phyloP scores from a whole-genome alignment of 2,888 invertebrate species.

The Phorcus lineatus region DNA sequence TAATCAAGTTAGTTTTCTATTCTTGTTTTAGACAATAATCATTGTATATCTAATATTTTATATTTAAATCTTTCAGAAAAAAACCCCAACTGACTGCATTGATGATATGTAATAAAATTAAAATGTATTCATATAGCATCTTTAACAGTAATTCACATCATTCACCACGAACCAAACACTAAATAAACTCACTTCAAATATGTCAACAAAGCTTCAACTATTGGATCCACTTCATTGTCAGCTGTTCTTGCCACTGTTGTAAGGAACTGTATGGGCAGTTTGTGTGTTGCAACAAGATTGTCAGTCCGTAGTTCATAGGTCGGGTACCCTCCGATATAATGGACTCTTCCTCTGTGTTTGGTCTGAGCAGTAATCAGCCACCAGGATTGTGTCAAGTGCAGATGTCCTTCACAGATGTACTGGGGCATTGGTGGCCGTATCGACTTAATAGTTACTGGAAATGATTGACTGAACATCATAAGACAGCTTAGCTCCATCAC shows the following conservation, averaged over 20 bases:
- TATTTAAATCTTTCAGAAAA: background rate
- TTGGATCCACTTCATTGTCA: background rate
- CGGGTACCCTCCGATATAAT: background rate
- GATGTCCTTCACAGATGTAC: slow-evolving; percentile 41
- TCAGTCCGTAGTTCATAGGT: slow-evolving; percentile 4
- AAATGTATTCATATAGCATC: too few relatives aligned
- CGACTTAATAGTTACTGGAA: slow-evolving; percentile 28
- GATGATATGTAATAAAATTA: too few relatives aligned
- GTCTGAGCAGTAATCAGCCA: slow-evolving; percentile 54
- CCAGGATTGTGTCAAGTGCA: slow-evolving; percentile 53
- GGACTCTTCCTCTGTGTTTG: slow-evolving; percentile 47
- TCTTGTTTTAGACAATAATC: background rate
- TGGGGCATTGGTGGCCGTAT: slow-evolving; percentile 5
- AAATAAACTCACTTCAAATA: slow-evolving; percentile 17
- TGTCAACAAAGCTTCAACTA: slow-evolving; percentile 34
- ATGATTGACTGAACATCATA: too few relatives aligned
- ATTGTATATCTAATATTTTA: background rate
- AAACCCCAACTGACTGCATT: too few relatives aligned
- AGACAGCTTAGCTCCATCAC: too few relatives aligned
- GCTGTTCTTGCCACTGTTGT: background rate
- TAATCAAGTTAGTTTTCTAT: too few relatives aligned
- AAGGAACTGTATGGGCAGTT: background rate
- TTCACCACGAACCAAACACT: too few relatives aligned
- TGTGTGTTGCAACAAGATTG: background rate
- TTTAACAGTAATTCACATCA: too few relatives aligned